phyloP scores from a whole-genome alignment of 2,888 invertebrate species.

The Temnothorax unifasciatus region DNA sequence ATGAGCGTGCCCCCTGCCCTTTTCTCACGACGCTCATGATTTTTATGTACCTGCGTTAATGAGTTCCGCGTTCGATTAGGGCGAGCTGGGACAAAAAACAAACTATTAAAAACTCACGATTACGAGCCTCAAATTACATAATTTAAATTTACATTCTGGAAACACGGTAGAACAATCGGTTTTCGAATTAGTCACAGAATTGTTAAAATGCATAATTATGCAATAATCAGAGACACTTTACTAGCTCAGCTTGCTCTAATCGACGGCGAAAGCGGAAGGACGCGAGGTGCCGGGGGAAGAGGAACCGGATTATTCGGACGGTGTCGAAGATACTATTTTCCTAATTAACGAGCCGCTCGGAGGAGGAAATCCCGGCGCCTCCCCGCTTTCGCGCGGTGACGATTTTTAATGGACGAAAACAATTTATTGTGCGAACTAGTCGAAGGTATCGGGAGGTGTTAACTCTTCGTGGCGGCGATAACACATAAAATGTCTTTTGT shows the following conservation, averaged over 20 bases:
- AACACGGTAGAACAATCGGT: background rate
- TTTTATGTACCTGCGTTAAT: conserved; percentile 49
- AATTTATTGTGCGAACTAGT: conserved; percentile 51
- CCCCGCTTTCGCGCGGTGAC: conserved; percentile 11
- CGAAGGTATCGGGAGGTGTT: conserved; percentile 39
- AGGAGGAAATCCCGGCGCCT: conserved; percentile 10
- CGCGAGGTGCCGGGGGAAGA: conserved; percentile 3
- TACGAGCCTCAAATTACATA: background rate
- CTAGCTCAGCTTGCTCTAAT: conserved; percentile 4
- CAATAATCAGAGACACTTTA: background rate
- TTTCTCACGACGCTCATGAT: conserved; percentile 44
- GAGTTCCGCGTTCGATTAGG: conserved; percentile 30
- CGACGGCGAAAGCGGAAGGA: conserved; percentile 29
- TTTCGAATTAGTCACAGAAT: background rate
- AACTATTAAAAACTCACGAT: background rate
- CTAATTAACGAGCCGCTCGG: conserved; percentile 40
- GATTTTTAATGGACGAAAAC: conserved; percentile 48
- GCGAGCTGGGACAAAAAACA: background rate
- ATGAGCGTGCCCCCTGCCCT: background rate
- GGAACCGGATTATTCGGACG: conserved; percentile 23
- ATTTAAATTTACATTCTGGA: conserved; percentile 19
- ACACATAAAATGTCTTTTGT: conserved; percentile 31
- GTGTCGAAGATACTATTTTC: conserved; percentile 49
- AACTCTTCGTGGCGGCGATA: conserved; percentile 56
- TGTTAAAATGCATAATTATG: conserved; percentile 6